phyloP scores from a whole-genome alignment of 2,888 invertebrate genomes.

The Pyrrhosoma nymphula region DNA sequence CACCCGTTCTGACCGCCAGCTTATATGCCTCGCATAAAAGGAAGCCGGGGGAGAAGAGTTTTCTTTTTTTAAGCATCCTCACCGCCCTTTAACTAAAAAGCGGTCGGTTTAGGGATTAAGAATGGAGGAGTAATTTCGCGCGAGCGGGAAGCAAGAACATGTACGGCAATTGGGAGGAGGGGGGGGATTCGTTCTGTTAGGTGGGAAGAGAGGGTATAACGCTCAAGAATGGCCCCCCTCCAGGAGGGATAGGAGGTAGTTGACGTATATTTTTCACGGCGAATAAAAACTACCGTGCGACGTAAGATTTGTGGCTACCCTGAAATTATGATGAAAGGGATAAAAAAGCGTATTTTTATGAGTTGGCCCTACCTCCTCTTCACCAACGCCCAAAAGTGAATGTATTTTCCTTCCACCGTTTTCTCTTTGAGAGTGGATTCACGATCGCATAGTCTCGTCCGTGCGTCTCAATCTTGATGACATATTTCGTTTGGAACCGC shows the following conservation, averaged over 20 bases:
- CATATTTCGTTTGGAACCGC: too few relatives aligned
- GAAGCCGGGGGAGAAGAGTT: neutral
- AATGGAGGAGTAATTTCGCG: constrained; percentile 22
- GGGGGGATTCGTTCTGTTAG: neutral
- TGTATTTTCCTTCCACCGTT: neutral
- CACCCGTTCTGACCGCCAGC: neutral
- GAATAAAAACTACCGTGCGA: neutral
- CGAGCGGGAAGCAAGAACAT: neutral
- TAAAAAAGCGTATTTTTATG: constrained; percentile 1
- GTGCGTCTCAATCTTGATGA: too few relatives aligned
- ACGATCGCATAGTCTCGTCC: too few relatives aligned
- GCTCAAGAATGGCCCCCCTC: neutral
- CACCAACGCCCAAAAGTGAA: neutral
- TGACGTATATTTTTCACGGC: neutral
- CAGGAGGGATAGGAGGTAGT: neutral
- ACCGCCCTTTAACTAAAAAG: neutral
- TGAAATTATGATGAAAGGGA: constrained; percentile 28
- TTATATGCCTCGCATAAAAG: constrained; percentile 5
- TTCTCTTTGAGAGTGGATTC: too few relatives aligned
- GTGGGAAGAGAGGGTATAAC: neutral
- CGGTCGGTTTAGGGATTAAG: neutral
- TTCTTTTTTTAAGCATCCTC: neutral
- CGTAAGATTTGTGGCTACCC: constrained; percentile 15
- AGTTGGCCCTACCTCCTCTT: neutral
- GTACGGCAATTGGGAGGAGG: neutral